Conservation (phyloP, 2,888 invertebrate species). For the Caenorhabditis wallacei region DNA sequence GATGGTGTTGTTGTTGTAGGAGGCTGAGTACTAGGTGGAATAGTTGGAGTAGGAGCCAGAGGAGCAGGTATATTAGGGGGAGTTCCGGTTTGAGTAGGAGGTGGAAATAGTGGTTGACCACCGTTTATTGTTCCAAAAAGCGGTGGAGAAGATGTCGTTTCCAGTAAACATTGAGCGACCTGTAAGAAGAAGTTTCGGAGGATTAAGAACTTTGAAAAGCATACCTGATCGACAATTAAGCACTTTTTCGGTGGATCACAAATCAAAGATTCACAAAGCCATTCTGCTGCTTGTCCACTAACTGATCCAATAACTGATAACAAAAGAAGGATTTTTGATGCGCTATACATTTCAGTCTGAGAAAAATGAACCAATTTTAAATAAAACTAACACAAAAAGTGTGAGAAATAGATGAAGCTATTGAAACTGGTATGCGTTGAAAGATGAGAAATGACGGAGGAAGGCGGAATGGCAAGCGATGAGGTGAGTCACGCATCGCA, state of each 20-base stretch:
- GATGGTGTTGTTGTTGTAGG: constrained; percentile 54
- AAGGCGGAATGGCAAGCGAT: constrained; percentile 49
- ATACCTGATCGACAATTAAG: constrained; percentile 67
- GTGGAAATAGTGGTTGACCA: constrained; percentile 55
- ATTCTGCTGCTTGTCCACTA: constrained; percentile 26
- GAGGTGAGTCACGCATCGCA: constrained; percentile 64
- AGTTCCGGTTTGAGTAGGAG: constrained; percentile 9
- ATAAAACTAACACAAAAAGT: constrained; percentile 13
- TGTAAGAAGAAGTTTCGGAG: constrained; percentile 13
- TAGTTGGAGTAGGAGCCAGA: constrained; percentile 30
- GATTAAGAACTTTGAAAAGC: not conserved
- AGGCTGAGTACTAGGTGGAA: constrained; percentile 6
- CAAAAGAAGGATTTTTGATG: not conserved
- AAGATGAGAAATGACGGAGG: constrained; percentile 25
- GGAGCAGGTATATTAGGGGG: constrained; percentile 28
- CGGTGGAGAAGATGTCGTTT: constrained; percentile 49
- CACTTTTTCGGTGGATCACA: constrained; percentile 75
- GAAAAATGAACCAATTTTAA: too few species aligned
- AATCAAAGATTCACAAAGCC: constrained; percentile 72
- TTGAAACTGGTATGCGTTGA: constrained; percentile 46
- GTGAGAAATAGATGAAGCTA: constrained; percentile 31
- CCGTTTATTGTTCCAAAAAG: constrained; percentile 64
- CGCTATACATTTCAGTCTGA: not conserved
- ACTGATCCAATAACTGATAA: not conserved
- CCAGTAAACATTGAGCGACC: constrained; percentile 72